phyloP scores from a whole-genome alignment of 2,888 invertebrate species.

The Plebejus argus region DNA sequence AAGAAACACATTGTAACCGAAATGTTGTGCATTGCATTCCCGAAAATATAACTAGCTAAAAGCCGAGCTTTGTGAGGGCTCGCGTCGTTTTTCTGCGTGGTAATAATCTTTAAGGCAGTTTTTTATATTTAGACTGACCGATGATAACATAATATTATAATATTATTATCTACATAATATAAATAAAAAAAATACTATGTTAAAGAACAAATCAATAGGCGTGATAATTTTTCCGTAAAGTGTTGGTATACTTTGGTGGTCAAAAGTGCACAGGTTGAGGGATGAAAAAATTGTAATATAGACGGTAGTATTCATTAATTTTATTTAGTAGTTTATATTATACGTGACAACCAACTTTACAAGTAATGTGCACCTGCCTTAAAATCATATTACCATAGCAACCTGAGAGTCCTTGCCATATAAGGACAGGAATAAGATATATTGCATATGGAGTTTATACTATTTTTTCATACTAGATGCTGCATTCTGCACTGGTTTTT shows the following conservation, averaged over 20 bases:
- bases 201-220: no score
- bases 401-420: slow-evolving; percentile 18
- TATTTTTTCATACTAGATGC: slow-evolving; percentile 26
- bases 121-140: no score
- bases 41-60: neutral
- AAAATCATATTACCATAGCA: slow-evolving; percentile 23
- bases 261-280: no score
- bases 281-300: neutral
- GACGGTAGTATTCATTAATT: neutral
- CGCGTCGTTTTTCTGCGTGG: no score
- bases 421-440: slow-evolving; percentile 26
- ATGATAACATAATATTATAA: no score
- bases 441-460: slow-evolving; percentile 21
- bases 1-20: neutral
- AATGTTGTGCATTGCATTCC: neutral
- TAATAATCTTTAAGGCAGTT: no score
- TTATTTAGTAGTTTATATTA: no score
- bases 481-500: slow-evolving; percentile 25
- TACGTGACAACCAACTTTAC: neutral
- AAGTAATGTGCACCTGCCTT: slow-evolving; percentile 5
- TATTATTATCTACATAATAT: no score
- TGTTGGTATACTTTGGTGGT: no score
- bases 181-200: neutral
- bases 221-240: no score
- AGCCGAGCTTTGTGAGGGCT: no score